phyloP scores from a whole-genome alignment of 2,888 invertebrate genomes.

The Apoda limacodes region DNA sequence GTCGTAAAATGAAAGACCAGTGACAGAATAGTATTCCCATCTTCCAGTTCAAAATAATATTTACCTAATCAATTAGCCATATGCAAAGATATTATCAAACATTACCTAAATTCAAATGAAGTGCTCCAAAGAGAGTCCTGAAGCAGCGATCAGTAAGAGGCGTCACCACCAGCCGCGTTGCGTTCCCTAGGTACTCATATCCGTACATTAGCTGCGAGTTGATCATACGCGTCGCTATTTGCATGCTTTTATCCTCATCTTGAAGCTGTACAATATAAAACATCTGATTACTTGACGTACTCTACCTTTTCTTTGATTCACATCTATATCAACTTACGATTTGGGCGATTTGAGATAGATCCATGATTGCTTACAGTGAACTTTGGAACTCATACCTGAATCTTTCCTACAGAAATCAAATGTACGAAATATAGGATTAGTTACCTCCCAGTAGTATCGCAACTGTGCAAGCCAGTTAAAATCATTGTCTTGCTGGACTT shows the following conservation, averaged over 20 bases:
- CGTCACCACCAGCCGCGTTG: conserved; percentile 89
- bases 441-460: conserved; percentile 87
- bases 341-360: no score
- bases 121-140: conserved; percentile 90
- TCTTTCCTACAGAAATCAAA: no score
- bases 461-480: conserved; percentile 88
- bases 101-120: conserved; percentile 88
- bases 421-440: conserved; percentile 1
- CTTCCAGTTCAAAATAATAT: no score
- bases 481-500: conserved; percentile 79
- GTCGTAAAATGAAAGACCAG: no score
- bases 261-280: conserved; percentile 42
- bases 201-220: conserved; percentile 91
- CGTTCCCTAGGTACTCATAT: conserved; percentile 95
- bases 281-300: conserved; percentile 1
- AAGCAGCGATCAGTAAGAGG: conserved; percentile 95
- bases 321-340: no score
- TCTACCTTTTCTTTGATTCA: background rate
- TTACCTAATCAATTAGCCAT: no score
- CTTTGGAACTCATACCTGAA: no score
- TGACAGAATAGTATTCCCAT: no score
- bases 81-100: no score
- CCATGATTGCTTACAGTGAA: no score
- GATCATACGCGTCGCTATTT: conserved; percentile 85
- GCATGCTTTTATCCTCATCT: conserved; percentile 50